A percentile compares a stretch with the other conserved stretches of the same genome.
phyloP scores from a whole-genome alignment of 2,888 invertebrate species.

The Serrognathus titanus region DNA sequence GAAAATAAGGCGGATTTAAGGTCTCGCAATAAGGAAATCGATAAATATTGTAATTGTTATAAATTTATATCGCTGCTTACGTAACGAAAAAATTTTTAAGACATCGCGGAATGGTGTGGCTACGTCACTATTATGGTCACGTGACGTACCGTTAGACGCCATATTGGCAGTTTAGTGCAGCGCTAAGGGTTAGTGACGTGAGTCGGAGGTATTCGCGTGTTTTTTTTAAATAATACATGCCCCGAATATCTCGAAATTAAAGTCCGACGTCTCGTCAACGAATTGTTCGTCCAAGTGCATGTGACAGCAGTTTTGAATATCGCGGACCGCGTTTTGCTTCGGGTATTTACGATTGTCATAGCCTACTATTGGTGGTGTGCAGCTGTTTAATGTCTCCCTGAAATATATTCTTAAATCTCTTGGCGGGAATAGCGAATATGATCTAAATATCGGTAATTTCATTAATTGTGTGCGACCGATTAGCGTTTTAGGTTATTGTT shows the following conservation, averaged over 20 bases:
- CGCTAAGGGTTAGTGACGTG: conserved; percentile 52
- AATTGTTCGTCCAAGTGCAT: not conserved
- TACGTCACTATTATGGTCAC: conserved; percentile 55
- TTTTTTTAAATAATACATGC: conserved; percentile 28
- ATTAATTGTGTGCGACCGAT: not conserved
- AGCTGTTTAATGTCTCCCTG: conserved; percentile 45
- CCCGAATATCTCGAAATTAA: conserved; percentile 15
- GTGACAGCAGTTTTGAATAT: conserved; percentile 42
- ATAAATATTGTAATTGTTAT: conserved; percentile 26
- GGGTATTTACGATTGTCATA: conserved; percentile 50
- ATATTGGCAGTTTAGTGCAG: conserved; percentile 57
- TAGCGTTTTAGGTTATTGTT: conserved; percentile 6
- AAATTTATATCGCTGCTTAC: conserved; percentile 39
- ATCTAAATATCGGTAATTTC: conserved; percentile 17
- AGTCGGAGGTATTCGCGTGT: conserved; percentile 21
- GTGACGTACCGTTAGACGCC: conserved; percentile 58
- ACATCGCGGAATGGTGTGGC: conserved; percentile 44
- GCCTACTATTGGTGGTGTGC: conserved; percentile 48
- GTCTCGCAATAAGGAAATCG: conserved; percentile 5
- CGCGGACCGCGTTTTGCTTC: conserved; percentile 44
- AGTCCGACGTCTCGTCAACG: not conserved
- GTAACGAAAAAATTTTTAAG: conserved; percentile 46
- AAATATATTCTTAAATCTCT: conserved; percentile 28
- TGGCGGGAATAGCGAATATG: conserved; percentile 34
- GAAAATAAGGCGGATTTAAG: not conserved